Base-by-base conservation (phyloP, 2,113 vertebrate genomes). In the Scalopus aquaticus region DNA sequence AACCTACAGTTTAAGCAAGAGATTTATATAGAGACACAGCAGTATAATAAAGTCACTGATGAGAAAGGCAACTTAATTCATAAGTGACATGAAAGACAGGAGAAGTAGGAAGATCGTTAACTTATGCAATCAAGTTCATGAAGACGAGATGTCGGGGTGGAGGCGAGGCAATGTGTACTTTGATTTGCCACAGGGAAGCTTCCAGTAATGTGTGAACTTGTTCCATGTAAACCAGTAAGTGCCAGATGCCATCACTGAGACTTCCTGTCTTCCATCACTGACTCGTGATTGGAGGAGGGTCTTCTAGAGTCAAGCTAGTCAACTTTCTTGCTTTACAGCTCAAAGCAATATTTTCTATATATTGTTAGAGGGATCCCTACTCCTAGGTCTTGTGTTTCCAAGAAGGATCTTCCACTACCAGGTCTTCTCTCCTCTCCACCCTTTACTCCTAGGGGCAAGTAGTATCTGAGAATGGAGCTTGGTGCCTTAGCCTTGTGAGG, bases 61-160 rank as follows among this genome's bases (percentile, higher is more conserved):
- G 91, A 96, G 93, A 97, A 56, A 97, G 96, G 93, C 81, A 95
- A 94, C 92, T 96, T 97, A 97, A 97, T 95, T 97, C 94, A 90
- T 96, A 78, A 97, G 92, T 2, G 82, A 94, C 96, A 95, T 46
- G 89, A 97, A 90, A 94, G 73, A 62, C 65, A 86, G 76, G 54
- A n/a, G 39, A 76, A 92, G 15, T 93, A 77, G 86, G 96, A 79
- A 95, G 95, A 95, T 90, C 44, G 93, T 74, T 37, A 95, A 85
- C 58, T 97, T 96, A 97, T 46, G 44, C 94, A 96, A 96, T 93
- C 73, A 62, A 87, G 9, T 73, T 94, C 54, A 16, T 70, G 87
- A 72, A 82, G 54, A 95, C 84, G 19, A 58, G 9, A 32, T 42
- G 5, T 35, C 79, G 72, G 64, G 17, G 12, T 78, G 8, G 20